Evolutionary conservation across 2,797 vertebrate genomes (phyloP).

Genomic region (Lagocephalus sceleratus): DNA sequence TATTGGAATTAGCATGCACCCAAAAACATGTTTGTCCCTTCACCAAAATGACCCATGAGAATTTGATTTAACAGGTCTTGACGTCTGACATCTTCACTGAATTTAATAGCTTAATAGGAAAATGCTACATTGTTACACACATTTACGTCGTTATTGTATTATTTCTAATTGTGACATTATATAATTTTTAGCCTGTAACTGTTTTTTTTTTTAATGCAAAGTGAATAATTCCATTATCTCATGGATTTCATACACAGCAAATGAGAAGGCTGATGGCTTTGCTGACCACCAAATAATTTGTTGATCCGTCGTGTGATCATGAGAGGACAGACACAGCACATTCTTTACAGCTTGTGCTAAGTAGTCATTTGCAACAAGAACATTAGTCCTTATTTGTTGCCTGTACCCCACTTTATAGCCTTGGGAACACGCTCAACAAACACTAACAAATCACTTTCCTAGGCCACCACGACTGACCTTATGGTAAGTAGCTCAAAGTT

Average conservation of each 20-base stretch:
- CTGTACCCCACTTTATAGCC: conserved; percentile 67
- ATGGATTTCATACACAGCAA: not conserved
- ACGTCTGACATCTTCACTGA: conserved; percentile 6
- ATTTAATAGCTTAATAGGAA: conserved; percentile 1
- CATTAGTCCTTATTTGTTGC: conserved; percentile 74
- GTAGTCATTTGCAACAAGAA: conserved; percentile 60
- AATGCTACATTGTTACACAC: not conserved
- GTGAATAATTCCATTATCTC: no score
- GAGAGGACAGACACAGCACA: conserved; percentile 48
- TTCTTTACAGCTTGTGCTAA: conserved; percentile 59
- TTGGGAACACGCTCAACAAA: conserved; percentile 66
- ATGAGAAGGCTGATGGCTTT: conserved; percentile 2
- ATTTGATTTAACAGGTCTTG: not conserved
- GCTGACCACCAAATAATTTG: conserved; percentile 32
- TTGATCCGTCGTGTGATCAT: conserved; percentile 36
- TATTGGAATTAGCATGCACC: conserved; percentile 40
- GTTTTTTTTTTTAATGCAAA: no score
- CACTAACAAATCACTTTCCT: conserved; percentile 70
- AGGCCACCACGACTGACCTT: conserved; percentile 47
- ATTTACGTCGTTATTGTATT: no score
- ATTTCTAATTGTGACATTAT: no score
- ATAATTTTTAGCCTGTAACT: no score
- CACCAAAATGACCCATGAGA: conserved; percentile 6
- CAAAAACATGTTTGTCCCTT: conserved; percentile 29
- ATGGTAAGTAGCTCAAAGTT: conserved; percentile 59